These are phyloP conservation scores for Drosophila persimilis DNA, from an alignment of 1,140 invertebrate genomes.

Conservation along the genomic window DNA sequence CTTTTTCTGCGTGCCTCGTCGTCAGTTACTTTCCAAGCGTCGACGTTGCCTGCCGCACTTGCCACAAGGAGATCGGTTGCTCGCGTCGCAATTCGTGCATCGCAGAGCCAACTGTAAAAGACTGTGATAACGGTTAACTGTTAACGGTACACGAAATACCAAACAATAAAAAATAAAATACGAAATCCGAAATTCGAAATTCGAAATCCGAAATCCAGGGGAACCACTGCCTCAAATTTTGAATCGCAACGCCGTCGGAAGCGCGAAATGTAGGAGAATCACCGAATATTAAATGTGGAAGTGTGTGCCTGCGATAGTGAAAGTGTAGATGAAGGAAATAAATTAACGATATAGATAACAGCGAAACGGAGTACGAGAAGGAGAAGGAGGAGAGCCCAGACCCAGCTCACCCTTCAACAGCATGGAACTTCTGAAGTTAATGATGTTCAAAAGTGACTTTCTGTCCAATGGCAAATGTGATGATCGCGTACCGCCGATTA, in stretches of 20 bases:
- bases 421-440: constrained; percentile 83
- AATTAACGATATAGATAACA: constrained; percentile 3
- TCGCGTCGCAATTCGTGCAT: constrained; percentile 46
- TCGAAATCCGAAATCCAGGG: not conserved
- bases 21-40: constrained; percentile 79
- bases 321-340: constrained; percentile 33
- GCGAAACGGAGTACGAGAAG: no score
- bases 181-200: not conserved
- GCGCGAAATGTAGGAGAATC: constrained; percentile 42
- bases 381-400: not conserved
- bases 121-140: constrained; percentile 59
- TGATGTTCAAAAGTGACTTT: constrained; percentile 83
- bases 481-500: constrained; percentile 87
- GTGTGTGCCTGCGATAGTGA: constrained; percentile 25
- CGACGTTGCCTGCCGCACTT: constrained; percentile 68
- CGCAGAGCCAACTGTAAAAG: constrained; percentile 44
- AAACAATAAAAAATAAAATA: constrained; percentile 14
- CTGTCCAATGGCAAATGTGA: constrained; percentile 81
- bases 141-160: constrained; percentile 32
- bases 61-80: constrained; percentile 43
- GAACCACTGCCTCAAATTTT: not conserved
- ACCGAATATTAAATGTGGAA: constrained; percentile 45
- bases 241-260: constrained; percentile 14
- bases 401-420: constrained; percentile 16
- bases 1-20: constrained; percentile 38